phyloP scores from a whole-genome alignment of 2,888 invertebrate species.

The Phengaris arion region DNA sequence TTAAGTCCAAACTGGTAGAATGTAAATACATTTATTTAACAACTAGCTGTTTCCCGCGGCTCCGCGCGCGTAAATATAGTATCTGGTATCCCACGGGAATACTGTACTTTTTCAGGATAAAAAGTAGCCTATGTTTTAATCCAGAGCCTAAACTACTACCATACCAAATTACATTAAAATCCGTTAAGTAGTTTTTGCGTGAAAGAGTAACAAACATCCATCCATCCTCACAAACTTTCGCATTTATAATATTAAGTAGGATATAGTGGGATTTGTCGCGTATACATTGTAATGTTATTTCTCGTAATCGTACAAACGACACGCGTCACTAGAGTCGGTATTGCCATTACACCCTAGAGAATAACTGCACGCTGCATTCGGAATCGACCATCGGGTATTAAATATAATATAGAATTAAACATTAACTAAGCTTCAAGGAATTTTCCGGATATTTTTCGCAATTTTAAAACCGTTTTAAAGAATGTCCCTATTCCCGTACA shows the following conservation, averaged over 20 bases:
- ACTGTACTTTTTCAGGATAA: too few species aligned
- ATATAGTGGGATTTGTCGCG: neutral
- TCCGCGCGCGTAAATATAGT: too few species aligned
- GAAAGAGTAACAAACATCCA: too few species aligned
- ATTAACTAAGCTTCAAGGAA: neutral
- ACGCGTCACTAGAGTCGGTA: neutral
- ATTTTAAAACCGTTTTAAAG: neutral
- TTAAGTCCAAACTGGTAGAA: too few species aligned
- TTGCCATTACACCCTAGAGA: neutral
- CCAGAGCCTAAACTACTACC: too few species aligned
- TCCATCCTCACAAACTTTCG: too few species aligned
- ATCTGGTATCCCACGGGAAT: too few species aligned
- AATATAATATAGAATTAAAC: neutral
- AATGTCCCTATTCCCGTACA: neutral
- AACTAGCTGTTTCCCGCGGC: neutral
- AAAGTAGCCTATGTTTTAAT: too few species aligned
- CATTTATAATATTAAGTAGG: too few species aligned
- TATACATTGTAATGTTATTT: neutral
- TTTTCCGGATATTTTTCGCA: neutral
- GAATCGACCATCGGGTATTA: neutral
- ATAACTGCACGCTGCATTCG: constrained; percentile 6
- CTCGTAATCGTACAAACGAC: neutral
- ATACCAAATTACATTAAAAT: too few species aligned
- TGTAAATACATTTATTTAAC: neutral
- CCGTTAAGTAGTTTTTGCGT: too few species aligned